Percentiles rank a stretch among this genome's conserved stretches.
These are phyloP conservation scores for Montipora sp. DNA, from an alignment of 64 coral and sea anemone species.

Conservation along the genomic window DNA sequence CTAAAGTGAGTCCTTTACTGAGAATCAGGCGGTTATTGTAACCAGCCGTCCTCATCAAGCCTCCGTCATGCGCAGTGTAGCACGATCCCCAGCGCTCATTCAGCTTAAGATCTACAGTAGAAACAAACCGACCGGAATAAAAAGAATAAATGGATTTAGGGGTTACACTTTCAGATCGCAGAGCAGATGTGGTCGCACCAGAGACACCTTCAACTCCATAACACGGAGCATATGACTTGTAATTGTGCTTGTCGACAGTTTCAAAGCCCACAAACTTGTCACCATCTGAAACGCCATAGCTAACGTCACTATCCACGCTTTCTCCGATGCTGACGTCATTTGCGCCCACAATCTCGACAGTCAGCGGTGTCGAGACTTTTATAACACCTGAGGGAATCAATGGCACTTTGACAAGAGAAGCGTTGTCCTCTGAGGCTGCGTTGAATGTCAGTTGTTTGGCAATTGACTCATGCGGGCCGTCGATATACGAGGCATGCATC, in stretches of 20 bases:
- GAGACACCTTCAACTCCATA: background rate
- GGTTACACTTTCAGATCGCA: too few relatives aligned
- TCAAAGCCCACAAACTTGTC: constrained; percentile 7
- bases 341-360: background rate
- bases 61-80: background rate
- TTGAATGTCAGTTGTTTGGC: constrained; percentile 5
- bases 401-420: background rate
- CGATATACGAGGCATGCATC: constrained; percentile 35
- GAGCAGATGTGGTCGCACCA: background rate
- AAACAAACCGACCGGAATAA: too few relatives aligned
- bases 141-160: too few relatives aligned
- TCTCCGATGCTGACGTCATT: constrained; percentile 43
- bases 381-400: too few relatives aligned
- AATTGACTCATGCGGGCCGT: background rate
- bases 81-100: too few relatives aligned
- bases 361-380: too few relatives aligned
- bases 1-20: too few relatives aligned
- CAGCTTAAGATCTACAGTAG: constrained; percentile 11
- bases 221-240: background rate
- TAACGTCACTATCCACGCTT: background rate
- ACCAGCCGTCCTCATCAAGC: too few relatives aligned
- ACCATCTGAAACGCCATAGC: constrained; percentile 34
- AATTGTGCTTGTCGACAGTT: background rate
- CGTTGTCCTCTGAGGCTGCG: background rate
- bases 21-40: too few relatives aligned